Conservation (phyloP, 2,113 vertebrate genomes). For the Nibea coibor region DNA sequence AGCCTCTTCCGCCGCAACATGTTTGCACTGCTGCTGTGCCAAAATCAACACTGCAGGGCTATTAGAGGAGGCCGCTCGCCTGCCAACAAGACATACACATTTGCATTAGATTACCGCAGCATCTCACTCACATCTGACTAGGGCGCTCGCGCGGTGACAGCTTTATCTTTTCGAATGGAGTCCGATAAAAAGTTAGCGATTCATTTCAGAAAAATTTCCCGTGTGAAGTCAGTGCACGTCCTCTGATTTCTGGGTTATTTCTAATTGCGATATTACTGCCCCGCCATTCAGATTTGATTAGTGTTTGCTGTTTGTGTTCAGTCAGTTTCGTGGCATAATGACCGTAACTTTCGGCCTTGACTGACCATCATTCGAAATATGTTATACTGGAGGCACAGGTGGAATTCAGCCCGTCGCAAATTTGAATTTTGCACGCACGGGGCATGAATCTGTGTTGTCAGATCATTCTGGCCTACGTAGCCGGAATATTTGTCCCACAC, state of each 20-base stretch:
- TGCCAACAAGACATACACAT: conserved; percentile 68
- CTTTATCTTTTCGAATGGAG: conserved; percentile 30
- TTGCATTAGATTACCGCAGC: conserved; percentile 53
- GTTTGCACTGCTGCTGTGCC: conserved; percentile 75
- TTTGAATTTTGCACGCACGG: conserved; percentile 25
- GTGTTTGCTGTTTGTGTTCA: background rate
- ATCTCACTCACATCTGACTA: conserved; percentile 37
- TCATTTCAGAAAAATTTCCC: conserved; percentile 22
- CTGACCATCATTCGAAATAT: conserved; percentile 17
- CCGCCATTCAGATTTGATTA: conserved; percentile 3
- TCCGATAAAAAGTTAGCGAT: conserved; percentile 31
- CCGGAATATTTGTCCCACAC: conserved; percentile 23
- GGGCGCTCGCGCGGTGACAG: conserved; percentile 35
- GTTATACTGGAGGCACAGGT: conserved; percentile 32
- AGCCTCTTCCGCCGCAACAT: conserved; percentile 79
- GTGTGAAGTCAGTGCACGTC: background rate
- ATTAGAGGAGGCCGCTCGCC: conserved; percentile 64
- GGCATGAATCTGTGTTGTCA: conserved; percentile 21
- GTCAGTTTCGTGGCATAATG: conserved; percentile 14
- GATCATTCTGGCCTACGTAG: conserved; percentile 29
- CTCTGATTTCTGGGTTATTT: background rate
- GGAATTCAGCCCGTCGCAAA: conserved; percentile 21
- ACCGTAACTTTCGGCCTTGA: conserved; percentile 21
- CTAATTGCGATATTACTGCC: background rate
- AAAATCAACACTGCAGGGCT: conserved; percentile 73